A percentile compares a stretch with the other conserved stretches of the same genome.
Evolutionary conservation across 2,888 invertebrate genomes (phyloP).

Genomic region (Erpobdella octoculata): DNA sequence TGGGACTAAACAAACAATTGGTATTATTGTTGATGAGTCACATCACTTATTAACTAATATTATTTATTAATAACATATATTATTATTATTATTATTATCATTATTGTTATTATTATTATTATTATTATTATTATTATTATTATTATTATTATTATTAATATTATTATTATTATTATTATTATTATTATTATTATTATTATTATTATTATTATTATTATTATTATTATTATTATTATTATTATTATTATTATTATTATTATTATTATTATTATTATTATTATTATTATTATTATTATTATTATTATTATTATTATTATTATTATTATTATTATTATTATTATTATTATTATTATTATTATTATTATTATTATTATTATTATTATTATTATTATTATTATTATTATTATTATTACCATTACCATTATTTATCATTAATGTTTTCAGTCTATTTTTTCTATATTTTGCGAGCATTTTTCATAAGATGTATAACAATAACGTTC

Average conservation of each 20-base stretch:
- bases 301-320: background rate
- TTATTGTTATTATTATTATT: background rate
- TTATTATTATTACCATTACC: background rate
- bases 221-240: background rate
- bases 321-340: background rate
- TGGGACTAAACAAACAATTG: too few species aligned
- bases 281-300: background rate
- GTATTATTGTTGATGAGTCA: background rate
- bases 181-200: background rate
- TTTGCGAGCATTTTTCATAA: too few species aligned
- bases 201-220: background rate
- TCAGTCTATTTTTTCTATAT: too few species aligned
- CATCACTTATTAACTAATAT: background rate
- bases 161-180: background rate
- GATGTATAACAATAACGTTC: too few species aligned
- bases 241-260: background rate
- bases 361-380: background rate
- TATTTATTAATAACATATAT: background rate
- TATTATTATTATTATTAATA: background rate
- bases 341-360: background rate
- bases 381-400: background rate
- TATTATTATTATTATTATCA: background rate
- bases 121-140: constrained; percentile 1
- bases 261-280: background rate
- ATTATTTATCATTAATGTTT: too few species aligned